Base-by-base conservation (phyloP, 1,140 invertebrate species). In the Brachionus sp. region DNA sequence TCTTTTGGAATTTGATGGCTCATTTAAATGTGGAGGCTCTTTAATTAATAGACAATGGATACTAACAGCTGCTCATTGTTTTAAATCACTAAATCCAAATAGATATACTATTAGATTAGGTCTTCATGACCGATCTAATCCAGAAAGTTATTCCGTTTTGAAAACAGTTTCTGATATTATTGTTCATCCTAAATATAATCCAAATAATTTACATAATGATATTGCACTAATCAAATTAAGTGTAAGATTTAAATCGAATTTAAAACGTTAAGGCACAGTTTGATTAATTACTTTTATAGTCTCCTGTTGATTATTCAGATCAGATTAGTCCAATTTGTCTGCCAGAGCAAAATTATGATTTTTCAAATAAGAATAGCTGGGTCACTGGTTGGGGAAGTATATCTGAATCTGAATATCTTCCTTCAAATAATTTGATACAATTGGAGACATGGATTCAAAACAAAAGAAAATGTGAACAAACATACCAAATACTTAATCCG, bases 21-120 rank as follows among this genome's bases (percentile, higher is more conserved):
- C 25, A 62, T 66, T 80, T 66, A 57, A 4, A 4, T 80, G 77
- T 42, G 77, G 91, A 19, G 92, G 92, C 42, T 90, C 89, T 6
- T 85, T 93, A 3, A 90, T 92, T 53, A 91, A 89, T 83, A 89
- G 89, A 50, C 88, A 91, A 16, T 93, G 92, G 85, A 89, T 93
- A 0, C 53, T 93, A 13, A 93, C 93, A 0, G 92, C 93, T 4
- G 92, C 92, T 1, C 93, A 93, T 86, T 93, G 92, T 84, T 19
- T 66, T 66, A 85, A 16, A 5, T 16, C 86, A 2, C n/a, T 6
- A 12, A 46, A 53, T 57, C 10, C n/a, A 7, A 19, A 53, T 33
- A 57, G 6, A 3, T 75, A 64, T 10, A 57, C 33, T 0, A 35
- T 80, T n/a, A 53, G 35, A 33, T 12, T 80, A 39, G 77, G 77